These are phyloP conservation scores for Drosophila rufa DNA, from an alignment of 1,140 invertebrate genomes.

Conservation along the genomic window DNA sequence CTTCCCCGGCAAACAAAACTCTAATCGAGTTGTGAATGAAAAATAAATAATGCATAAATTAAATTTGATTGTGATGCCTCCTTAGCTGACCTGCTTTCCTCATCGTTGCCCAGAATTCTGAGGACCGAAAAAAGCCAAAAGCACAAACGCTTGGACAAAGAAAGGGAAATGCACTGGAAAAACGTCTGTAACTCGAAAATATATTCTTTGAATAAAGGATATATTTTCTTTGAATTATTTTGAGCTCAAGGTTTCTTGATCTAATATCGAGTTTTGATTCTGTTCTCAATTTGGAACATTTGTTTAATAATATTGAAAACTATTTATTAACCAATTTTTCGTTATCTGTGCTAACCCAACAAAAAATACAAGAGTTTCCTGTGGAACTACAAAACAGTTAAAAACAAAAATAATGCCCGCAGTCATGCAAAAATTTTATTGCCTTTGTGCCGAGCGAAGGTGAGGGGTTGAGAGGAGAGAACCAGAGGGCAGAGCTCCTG, in stretches of 20 bases:
- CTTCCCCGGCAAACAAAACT: conserved; percentile 12
- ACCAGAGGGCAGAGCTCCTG: conserved; percentile 15
- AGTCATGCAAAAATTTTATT: conserved; percentile 75
- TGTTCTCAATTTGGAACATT: too few relatives aligned
- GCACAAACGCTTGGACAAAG: conserved; percentile 25
- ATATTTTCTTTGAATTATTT: too few relatives aligned
- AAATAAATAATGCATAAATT: conserved; percentile 58
- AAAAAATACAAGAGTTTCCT: conserved; percentile 36
- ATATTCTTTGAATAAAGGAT: accelerated
- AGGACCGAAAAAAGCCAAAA: conserved; percentile 29
- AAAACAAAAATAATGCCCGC: conserved; percentile 73
- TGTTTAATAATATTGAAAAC: not conserved
- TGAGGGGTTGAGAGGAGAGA: not conserved
- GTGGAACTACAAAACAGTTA: conserved; percentile 47
- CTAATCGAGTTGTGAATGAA: conserved; percentile 52
- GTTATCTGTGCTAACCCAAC: not conserved
- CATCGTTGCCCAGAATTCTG: conserved; percentile 1
- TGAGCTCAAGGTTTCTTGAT: too few relatives aligned
- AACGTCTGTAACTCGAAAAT: not conserved
- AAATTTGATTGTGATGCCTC: conserved; percentile 50
- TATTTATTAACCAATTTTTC: not conserved
- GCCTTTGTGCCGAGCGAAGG: conserved; percentile 34
- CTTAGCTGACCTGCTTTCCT: conserved; percentile 14
- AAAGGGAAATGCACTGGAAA: not conserved
- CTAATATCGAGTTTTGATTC: too few relatives aligned